phyloP scores from a whole-genome alignment of 2,797 vertebrate species.

The Uromys caudimaculatus region DNA sequence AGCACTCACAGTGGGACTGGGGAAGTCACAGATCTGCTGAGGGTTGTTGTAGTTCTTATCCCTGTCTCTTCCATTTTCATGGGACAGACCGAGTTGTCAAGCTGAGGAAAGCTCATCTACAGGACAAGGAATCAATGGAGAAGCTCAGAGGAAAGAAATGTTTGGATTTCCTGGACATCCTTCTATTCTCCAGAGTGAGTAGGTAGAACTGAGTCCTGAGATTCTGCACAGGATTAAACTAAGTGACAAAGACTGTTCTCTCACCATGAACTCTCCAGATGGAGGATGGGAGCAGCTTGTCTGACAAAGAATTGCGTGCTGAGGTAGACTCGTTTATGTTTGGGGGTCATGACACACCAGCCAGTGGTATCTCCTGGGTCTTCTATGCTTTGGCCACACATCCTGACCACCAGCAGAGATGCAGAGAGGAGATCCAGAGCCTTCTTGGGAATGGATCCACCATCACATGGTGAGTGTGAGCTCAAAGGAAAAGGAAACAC shows the following conservation, averaged over 20 bases:
- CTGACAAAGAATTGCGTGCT: slow-evolving; percentile 91
- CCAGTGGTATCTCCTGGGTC: background rate
- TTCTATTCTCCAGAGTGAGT: slow-evolving; percentile 74
- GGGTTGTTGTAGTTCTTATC: slow-evolving; percentile 56
- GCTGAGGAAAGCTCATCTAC: slow-evolving; percentile 88
- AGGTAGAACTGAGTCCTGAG: background rate
- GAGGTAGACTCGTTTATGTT: slow-evolving; percentile 90
- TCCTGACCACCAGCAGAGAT: background rate
- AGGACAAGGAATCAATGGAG: slow-evolving; percentile 83
- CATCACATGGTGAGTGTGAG: slow-evolving; percentile 75
- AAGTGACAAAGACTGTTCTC: background rate
- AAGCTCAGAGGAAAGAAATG: slow-evolving; percentile 85
- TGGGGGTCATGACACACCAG: background rate
- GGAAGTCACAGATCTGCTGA: slow-evolving; percentile 11
- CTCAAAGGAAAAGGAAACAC: background rate
- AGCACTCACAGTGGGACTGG: background rate
- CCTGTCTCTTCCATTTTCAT: background rate
- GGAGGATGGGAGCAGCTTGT: slow-evolving; percentile 90
- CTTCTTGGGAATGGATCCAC: background rate
- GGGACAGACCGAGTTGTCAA: slow-evolving; percentile 88
- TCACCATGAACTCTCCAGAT: slow-evolving; percentile 84
- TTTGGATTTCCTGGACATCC: slow-evolving; percentile 88
- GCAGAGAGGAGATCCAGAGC: background rate
- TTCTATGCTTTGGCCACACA: background rate
- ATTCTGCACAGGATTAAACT: background rate